Conservation (phyloP, 2,888 invertebrate genomes). For the Elgonia sp. region DNA sequence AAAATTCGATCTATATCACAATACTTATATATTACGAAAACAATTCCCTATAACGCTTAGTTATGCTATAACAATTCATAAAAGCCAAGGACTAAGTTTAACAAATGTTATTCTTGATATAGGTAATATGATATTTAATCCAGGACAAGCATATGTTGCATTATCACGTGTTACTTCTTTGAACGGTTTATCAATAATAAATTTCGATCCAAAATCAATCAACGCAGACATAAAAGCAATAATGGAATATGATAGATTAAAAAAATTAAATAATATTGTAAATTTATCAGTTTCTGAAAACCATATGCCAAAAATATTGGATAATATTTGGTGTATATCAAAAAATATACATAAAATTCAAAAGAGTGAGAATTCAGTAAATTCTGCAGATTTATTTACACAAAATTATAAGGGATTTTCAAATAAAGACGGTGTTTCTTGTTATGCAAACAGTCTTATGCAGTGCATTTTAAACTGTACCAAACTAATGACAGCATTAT, state of each 20-base stretch:
- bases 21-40: conserved; percentile 38
- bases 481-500: background rate
- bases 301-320: background rate
- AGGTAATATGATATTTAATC: background rate
- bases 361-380: background rate
- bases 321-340: conserved; percentile 7
- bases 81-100: conserved; percentile 29
- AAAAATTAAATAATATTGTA: background rate
- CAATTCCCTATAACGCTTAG: conserved; percentile 78
- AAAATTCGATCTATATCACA: conserved; percentile 65
- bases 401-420: background rate
- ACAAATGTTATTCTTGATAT: background rate
- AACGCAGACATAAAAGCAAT: conserved; percentile 59
- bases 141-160: conserved; percentile 18
- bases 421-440: conserved; percentile 26
- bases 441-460: conserved; percentile 16
- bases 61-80: conserved; percentile 79
- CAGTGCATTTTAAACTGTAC: conserved; percentile 16
- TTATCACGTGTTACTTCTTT: background rate
- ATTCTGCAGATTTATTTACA: background rate
- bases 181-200: background rate
- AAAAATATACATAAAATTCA: background rate
- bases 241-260: background rate
- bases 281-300: background rate
- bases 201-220: conserved; percentile 33